These are phyloP conservation scores for Nothocercus julius DNA, from an alignment of 2,113 vertebrate species.

Conservation along the genomic window DNA sequence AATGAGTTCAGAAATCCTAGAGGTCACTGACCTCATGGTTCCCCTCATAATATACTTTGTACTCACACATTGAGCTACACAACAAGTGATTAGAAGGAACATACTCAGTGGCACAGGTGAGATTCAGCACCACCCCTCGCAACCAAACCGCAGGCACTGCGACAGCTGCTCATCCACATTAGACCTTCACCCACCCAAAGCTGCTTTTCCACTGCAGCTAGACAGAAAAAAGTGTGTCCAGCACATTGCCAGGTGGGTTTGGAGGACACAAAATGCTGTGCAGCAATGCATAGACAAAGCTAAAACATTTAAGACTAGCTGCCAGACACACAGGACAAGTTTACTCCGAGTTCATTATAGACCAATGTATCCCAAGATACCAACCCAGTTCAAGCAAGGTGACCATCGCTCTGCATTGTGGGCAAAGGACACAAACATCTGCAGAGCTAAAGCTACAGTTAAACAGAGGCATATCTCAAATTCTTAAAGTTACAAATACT, in stretches of 20 bases:
- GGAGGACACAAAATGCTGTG: background rate
- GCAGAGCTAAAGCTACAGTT: accelerated
- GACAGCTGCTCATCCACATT: background rate
- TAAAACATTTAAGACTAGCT: background rate
- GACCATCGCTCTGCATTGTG: background rate
- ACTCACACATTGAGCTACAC: background rate
- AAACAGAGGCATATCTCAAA: background rate
- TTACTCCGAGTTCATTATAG: background rate
- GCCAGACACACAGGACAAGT: background rate
- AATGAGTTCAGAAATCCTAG: background rate
- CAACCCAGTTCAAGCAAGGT: accelerated
- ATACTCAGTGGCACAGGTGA: accelerated
- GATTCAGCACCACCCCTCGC: background rate
- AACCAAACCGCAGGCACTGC: background rate
- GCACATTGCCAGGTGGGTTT: background rate
- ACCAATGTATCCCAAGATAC: accelerated
- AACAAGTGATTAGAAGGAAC: background rate
- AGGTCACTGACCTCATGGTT: background rate
- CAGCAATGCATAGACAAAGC: background rate
- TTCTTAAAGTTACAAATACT: background rate
- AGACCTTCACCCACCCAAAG: background rate
- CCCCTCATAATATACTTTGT: background rate
- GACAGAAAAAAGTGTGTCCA: background rate
- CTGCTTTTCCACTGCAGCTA: background rate
- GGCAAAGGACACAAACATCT: background rate